Evolutionary conservation across 1,140 invertebrate species (phyloP), one percentile per base, ranked within the genome.

Genomic region (Drosophila triauraria): DNA sequence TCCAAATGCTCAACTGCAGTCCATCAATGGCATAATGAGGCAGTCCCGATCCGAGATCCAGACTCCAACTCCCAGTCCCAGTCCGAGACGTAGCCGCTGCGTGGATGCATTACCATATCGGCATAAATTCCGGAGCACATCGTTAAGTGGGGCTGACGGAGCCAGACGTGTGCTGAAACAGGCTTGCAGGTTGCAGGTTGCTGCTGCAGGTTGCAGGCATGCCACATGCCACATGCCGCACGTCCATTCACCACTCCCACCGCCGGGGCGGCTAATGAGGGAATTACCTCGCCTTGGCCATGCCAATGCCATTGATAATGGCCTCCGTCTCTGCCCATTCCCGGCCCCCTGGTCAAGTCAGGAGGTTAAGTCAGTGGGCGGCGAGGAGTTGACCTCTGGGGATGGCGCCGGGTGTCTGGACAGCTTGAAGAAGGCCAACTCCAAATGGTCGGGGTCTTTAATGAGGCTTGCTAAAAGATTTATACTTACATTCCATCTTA

Each of bases 11-110:
- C 88, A 85, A 91, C 88, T 91, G 87, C 76, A 91, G 88, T 91
- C 88, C 88, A 91, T 91, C 88, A 91, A 91, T 88, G 88, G 85
- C 88, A 91, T 91, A 91, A 91, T 88, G 88, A 91, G 88, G 84
- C 81, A 77, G 81, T 74, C 75, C 65, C 62, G 48, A 67, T 69
- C 62, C 62, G 48, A 68, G 63, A 68, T 70, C 61, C 63, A 64
- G 63, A 67, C 42, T 56, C 67, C 40, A 50, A 70, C 63, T 69
- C 60, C 47, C 61, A 63, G 47, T 68, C 60, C 23, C 25, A 53
- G 35, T 62, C 35, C 51, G 27, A 30, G 40, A 43, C 57, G 20
- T 40, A 70, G 78, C 62, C 72, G 75, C 82, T 78, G 63, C 60
- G 67, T 58, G 69, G 80, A 87, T 87, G 84, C 83, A 91, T 91